A percentile compares a stretch with the other conserved stretches of the same genome.
Conservation (phyloP, 1,140 invertebrate species). For the Yoshiicerus persimilis region DNA sequence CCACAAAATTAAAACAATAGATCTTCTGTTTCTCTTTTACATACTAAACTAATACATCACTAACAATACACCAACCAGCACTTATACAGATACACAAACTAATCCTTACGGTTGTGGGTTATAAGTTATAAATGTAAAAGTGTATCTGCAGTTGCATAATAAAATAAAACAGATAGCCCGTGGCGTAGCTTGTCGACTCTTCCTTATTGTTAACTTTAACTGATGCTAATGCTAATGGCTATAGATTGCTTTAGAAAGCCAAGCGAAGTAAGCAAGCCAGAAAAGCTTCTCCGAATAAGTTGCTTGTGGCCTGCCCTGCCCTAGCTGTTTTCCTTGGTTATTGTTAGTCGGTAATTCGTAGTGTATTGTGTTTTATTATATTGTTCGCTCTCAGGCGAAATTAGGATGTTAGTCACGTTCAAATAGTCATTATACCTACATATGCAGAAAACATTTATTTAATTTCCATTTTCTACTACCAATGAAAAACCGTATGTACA, state of each 20-base stretch:
- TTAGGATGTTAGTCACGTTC: conserved; percentile 36
- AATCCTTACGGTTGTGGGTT: not conserved
- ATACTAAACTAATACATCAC: not conserved
- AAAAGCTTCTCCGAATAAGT: not conserved
- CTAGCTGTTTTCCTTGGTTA: not conserved
- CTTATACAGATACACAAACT: not conserved
- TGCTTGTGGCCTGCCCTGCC: not conserved
- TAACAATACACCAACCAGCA: not conserved
- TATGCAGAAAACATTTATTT: conserved; percentile 38
- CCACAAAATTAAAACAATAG: not conserved
- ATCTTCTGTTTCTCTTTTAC: not conserved
- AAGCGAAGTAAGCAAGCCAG: not conserved
- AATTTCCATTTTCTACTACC: conserved; percentile 25
- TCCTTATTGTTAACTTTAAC: not conserved
- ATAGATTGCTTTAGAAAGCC: not conserved
- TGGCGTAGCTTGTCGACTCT: not conserved
- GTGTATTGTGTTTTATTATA: not conserved
- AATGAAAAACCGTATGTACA: not conserved
- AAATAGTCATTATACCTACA: conserved; percentile 36
- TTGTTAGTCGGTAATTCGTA: not conserved
- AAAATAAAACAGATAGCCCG: not conserved
- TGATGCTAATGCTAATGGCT: not conserved
- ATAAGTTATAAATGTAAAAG: not conserved
- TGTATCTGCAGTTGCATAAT: not conserved
- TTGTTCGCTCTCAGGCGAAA: not conserved